Conservation (phyloP, 2,797 vertebrate species). For the Chiloscyllium punctatum region DNA sequence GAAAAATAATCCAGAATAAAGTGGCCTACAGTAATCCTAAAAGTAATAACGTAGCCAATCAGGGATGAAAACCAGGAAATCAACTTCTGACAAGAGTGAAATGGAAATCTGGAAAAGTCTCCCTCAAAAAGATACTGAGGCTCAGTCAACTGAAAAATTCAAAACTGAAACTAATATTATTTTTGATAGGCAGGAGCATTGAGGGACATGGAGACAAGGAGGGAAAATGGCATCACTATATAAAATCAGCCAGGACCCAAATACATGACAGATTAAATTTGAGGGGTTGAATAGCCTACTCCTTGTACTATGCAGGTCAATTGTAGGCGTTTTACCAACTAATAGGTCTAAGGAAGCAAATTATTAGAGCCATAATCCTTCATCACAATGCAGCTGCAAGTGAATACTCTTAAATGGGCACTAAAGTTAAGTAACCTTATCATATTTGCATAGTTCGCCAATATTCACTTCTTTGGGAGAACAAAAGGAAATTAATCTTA, state of each 20-base stretch:
- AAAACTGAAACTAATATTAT: background rate
- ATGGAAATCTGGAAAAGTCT: background rate
- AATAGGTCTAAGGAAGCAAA: background rate
- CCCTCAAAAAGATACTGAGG: background rate
- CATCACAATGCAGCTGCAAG: background rate
- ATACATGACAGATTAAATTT: background rate
- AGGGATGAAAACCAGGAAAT: background rate
- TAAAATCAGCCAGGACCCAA: background rate
- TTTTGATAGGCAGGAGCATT: background rate
- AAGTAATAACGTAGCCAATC: no score
- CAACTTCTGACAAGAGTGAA: background rate
- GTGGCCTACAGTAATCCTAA: background rate
- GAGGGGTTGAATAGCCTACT: background rate
- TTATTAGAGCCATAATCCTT: background rate
- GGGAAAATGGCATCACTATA: background rate
- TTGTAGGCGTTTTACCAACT: background rate
- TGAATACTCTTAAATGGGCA: background rate
- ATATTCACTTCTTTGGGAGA: background rate
- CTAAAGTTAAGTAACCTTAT: background rate
- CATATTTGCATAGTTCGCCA: background rate
- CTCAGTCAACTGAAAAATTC: background rate
- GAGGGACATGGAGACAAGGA: background rate
- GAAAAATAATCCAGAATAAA: background rate
- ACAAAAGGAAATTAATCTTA: background rate
- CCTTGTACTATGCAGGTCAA: background rate